These are phyloP conservation scores for Drosophila paracracens DNA, from an alignment of 2,888 invertebrate genomes.

Conservation along the genomic window DNA sequence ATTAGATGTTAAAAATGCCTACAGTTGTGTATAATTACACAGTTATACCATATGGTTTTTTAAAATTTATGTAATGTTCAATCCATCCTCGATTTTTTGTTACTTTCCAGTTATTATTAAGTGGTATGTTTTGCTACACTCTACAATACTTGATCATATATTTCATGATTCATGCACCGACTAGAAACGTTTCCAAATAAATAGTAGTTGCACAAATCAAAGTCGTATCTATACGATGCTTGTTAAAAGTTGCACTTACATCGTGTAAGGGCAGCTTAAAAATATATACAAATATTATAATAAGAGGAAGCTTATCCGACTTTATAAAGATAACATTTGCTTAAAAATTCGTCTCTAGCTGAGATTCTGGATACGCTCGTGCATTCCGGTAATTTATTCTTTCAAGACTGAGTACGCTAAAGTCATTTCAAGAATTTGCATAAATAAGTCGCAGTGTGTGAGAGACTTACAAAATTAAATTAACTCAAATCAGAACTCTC, in stretches of 20 bases:
- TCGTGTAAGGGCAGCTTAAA: neutral
- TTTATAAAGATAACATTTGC: neutral
- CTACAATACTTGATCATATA: neutral
- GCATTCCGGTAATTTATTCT: neutral
- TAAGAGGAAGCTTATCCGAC: neutral
- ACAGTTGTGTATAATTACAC: neutral
- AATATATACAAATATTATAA: neutral
- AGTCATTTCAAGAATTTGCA: neutral
- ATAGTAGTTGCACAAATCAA: neutral
- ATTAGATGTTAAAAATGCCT: neutral
- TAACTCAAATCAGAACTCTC: neutral
- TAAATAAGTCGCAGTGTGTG: neutral
- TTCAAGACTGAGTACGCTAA: neutral
- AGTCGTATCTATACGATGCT: neutral
- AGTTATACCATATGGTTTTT: neutral
- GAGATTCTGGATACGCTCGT: neutral
- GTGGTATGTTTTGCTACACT: neutral
- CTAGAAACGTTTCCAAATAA: neutral
- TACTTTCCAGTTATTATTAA: neutral
- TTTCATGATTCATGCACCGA: neutral
- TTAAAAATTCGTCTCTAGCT: neutral
- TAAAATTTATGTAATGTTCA: neutral
- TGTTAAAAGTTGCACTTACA: neutral
- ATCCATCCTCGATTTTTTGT: neutral
- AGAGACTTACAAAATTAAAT: neutral